Base-by-base conservation (phyloP, 2,888 invertebrate species). In the Drosophila buzzatii region DNA sequence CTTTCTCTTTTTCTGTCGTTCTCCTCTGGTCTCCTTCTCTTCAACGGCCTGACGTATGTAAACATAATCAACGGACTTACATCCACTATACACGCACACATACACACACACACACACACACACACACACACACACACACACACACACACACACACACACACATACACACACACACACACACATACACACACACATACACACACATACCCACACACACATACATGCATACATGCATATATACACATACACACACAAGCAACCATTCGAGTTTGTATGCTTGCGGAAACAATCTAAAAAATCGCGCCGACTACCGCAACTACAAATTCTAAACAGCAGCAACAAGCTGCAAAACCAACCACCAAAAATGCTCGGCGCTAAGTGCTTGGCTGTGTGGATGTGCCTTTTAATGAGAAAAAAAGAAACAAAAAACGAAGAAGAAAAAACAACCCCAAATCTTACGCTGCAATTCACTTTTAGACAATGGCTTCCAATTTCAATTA, bases 391-490 rank as follows among this genome's bases (percentile, higher is more conserved):
- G 31, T 58, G 65, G 81, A 56, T 55, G 58, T 68, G 64, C 71
- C 52, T 79, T 80, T 83, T 73, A 71, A 79, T 76, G 65, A 73
- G 61, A 60, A 65, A 70, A 62, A 69, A 55, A 37, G 23, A 39
- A 55, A 6, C 14, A 16, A 5, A 16, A 8, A 31, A 2, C 7
- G 1, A 31, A 82, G 0, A 20, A 10, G 16, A 37, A 37, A 55
- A 58, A 83, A 51, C 81, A 80, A 81, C 81, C 82, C 73, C 58
- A 68, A 79, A 57, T 79, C 52, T 62, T 76, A 12, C 59, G 49
- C 66, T 66, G 76, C 81, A 78, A 42, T 69, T 76, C 66, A 56
- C 45, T 71, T 78, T 84, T 79, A 76, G 79, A 82, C 82, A 84
- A 82, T 82, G 82, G 82, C 82, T 76, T 70, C 76, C 70, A 73